phyloP scores from a whole-genome alignment of 2,113 vertebrate genomes.

The Ginglymostoma cirratum region DNA sequence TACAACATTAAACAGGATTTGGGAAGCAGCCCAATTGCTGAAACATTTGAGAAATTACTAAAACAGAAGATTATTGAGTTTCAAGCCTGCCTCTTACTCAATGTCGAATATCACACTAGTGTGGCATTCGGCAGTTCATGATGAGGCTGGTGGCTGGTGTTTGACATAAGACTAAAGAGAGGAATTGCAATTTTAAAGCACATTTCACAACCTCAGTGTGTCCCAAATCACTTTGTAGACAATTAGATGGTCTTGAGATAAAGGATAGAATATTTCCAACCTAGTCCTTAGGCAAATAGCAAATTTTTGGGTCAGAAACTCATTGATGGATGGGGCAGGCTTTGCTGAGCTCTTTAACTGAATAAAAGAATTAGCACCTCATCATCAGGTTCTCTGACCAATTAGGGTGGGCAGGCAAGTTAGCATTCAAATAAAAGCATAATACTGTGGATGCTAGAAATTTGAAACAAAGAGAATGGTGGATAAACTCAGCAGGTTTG shows the following conservation, averaged over 20 bases:
- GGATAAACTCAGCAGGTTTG: no score
- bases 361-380: neutral
- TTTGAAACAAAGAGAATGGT: no score
- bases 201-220: neutral
- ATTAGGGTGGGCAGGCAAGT: neutral
- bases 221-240: neutral
- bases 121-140: neutral
- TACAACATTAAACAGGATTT: conserved; percentile 38
- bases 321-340: neutral
- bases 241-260: neutral
- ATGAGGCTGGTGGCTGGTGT: neutral
- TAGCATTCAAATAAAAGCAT: no score
- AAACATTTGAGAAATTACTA: conserved; percentile 36
- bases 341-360: no score
- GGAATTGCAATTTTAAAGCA: neutral
- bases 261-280: neutral
- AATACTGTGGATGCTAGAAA: no score
- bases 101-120: neutral
- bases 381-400: no score
- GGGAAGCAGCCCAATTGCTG: conserved; percentile 35
- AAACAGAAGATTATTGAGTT: conserved; percentile 28
- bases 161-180: neutral
- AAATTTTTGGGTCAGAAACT: neutral
- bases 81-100: conserved; percentile 15
- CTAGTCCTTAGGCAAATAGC: neutral